phyloP scores from a whole-genome alignment of 2,113 vertebrate species.

The Sakesphorus luctuosus region DNA sequence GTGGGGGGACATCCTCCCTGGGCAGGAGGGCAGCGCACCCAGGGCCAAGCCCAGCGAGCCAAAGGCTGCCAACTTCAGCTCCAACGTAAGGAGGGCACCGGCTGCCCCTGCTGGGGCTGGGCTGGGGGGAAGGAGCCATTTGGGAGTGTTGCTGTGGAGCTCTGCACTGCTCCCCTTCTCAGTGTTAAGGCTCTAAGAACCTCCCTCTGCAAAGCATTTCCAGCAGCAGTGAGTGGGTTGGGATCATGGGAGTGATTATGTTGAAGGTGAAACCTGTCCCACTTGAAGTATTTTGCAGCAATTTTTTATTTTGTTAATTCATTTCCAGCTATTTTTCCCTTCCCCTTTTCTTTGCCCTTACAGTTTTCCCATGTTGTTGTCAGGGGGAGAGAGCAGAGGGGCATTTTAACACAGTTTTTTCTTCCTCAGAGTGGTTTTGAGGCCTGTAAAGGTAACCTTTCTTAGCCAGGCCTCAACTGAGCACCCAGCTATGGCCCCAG shows the following conservation, averaged over 20 bases:
- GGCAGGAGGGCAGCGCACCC: slow-evolving; percentile 32
- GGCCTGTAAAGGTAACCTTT: not conserved
- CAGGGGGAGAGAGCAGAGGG: not conserved
- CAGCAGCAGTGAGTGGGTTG: not conserved
- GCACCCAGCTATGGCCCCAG: not conserved
- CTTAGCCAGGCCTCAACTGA: not conserved
- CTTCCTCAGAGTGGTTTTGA: not conserved
- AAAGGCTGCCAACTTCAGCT: slow-evolving; percentile 82
- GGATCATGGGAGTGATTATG: not conserved
- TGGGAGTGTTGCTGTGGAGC: no score
- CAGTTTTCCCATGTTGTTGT: not conserved
- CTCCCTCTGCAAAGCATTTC: not conserved
- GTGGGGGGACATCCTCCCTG: slow-evolving; percentile 84
- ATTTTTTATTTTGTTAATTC: not conserved
- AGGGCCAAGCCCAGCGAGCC: slow-evolving; percentile 26
- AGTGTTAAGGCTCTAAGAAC: not conserved
- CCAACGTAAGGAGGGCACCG: slow-evolving; percentile 79
- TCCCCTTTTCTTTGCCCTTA: not conserved
- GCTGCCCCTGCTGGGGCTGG: not conserved
- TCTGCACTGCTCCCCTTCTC: not conserved
- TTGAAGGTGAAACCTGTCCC: not conserved
- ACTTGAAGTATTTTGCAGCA: not conserved
- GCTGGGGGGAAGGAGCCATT: not conserved
- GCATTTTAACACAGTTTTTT: not conserved
- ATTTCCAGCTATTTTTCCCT: not conserved